Percentiles rank a stretch among this genome's conserved stretches.
Evolutionary conservation across 2,888 invertebrate species (phyloP).

Genomic region (Agriopis marginaria): DNA sequence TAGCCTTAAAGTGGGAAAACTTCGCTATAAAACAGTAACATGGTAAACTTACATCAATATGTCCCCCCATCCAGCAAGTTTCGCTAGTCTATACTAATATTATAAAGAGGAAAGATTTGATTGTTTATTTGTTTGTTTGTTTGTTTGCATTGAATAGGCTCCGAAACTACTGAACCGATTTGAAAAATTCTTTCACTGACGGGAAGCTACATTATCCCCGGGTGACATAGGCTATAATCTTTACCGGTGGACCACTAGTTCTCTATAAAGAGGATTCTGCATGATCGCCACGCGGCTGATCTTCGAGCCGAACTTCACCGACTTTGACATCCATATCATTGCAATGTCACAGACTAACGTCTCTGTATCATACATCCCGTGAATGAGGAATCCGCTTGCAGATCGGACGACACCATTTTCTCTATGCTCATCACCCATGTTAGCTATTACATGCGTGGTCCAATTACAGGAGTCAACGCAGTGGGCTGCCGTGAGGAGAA

Average conservation of each 20-base stretch:
- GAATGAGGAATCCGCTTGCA: constrained; percentile 40
- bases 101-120: too few species aligned
- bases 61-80: constrained; percentile 54
- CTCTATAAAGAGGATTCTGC: constrained; percentile 22
- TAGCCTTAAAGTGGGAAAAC: too few species aligned
- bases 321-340: constrained; percentile 35
- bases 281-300: constrained; percentile 47
- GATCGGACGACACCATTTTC: neutral
- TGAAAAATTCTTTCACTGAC: too few species aligned
- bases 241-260: too few species aligned
- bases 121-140: too few species aligned
- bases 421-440: neutral
- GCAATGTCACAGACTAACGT: constrained; percentile 48
- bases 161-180: too few species aligned
- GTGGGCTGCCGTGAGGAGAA: constrained; percentile 10
- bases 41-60: constrained; percentile 46
- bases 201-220: too few species aligned
- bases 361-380: constrained; percentile 43
- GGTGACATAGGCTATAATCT: too few species aligned
- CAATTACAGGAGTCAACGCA: constrained; percentile 7
- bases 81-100: too few species aligned
- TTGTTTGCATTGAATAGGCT: too few species aligned
- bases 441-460: neutral
- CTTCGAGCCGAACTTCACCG: constrained; percentile 36
- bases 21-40: neutral